Evolutionary conservation across 2,113 vertebrate species (phyloP), one percentile per base, ranked within the genome.

Genomic region (Notiomystis cincta): DNA sequence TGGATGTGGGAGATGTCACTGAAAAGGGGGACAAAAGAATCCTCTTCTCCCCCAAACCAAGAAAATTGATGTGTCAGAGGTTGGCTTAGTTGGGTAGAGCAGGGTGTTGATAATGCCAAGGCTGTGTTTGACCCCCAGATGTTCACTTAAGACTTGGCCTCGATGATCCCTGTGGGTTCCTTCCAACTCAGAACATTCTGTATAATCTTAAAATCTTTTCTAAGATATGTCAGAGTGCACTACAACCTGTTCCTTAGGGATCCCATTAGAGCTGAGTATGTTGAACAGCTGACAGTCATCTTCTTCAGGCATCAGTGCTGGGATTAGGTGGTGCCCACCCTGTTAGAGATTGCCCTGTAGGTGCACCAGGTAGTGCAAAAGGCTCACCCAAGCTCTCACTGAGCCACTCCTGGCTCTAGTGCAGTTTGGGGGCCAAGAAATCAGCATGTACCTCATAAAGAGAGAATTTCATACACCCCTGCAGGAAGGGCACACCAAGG

Each of bases 381-480:
- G 89, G 72, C 91, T 92, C 80, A 25, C 6, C 1, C 56, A 18
- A 37, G 50, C 72, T 57, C 79, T 57, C 60, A 5, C n/a, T 8
- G 64, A 82, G 76, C 75, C 44, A 37, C 72, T 69, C 42, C 71
- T 42, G 82, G 21, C 69, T 91, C 65, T 78, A 23, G 17, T 3
- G 33, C 67, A 67, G 38, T 64, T n/a, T 27, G 92, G 56, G 60
- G 33, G n/a, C 57, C 31, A 75, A 67, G 58, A 15, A 53, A 81
- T 20, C 42, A 15, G 18, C 1, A 16, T 7, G 33, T 45, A 40
- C 21, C 47, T 35, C 33, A 6, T 1, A 4, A 22, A 31, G 27
- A 73, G 23, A 76, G 47, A 21, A 53, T 14, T 1, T 16, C 19
- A 1, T 0, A 1, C 16, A 0, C 11, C 27, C 33, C 73, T 10